Base-by-base conservation (phyloP, 2,888 invertebrate species). In the Choreutis nemorana region DNA sequence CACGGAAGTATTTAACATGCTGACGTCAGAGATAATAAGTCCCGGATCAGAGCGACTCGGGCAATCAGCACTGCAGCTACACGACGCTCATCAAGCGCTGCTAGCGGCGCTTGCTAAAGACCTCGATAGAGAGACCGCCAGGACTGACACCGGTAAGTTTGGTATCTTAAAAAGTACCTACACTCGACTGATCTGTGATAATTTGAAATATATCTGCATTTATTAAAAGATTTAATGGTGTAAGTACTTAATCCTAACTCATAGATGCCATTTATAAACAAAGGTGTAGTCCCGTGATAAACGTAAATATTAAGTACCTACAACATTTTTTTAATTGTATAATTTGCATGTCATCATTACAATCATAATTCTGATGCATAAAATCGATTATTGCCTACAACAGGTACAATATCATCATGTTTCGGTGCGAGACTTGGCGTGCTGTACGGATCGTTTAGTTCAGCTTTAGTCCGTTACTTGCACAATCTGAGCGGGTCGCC, bases 41-140 rank as follows among this genome's bases (percentile, higher is more conserved):
- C 87, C 87, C 42, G 87, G 85, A 48, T 87, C 83, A 41, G 84
- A 81, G n/a, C 56, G 75, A 40, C 71, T 66, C 43, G 81, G 63
- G 40, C 63, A 50, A 36, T 82, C 44, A 10, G 81, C 87, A 7
- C 67, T 83, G 34, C 87, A 88, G 20, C 70, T 93, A 15, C 87
- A 90, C 31, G 94, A 95, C 48, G 91, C 94, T 26, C 95, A 96
- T 64, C 92, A 94, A 82, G 85, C 91, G 6, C 84, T 93, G 41
- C 80, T 97, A 33, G 91, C 95, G 1, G 90, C 91, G 4, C 87
- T 97, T 25, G 88, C 97, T 28, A 87, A 91, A 48, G 96, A 97
- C 61, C 81, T 97, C 30, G 97, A 97, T 66, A 83, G 90, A 29
- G 96, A 97, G 75, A 91, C 91, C 2, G 88, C 92, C 4, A 81